Base-by-base conservation (phyloP, 2,113 vertebrate species). In the Caranx ignobilis region DNA sequence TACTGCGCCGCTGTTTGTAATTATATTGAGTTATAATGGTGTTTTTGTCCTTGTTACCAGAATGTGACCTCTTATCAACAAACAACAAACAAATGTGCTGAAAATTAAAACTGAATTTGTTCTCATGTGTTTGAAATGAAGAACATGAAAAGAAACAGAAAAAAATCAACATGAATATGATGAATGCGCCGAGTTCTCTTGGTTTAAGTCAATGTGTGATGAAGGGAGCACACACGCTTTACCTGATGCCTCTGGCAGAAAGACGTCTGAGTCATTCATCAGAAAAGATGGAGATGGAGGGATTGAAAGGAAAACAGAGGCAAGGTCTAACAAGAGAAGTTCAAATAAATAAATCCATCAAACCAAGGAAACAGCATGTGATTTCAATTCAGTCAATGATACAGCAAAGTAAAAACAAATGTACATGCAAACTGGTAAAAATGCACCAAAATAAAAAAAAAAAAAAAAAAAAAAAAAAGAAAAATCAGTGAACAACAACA, bases 221-320 rank as follows among this genome's bases (percentile, higher is more conserved):
- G 12, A 68, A 60, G 21, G 21, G 34, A 4, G 11, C 72, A 39
- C 72, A 83, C 71, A 62, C 47, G 7, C 78, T 83, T 88, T 95
- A 95, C 94, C 94, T 95, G 93, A 66, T 21, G 87, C 77, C 66
- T 92, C 92, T 62, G 89, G 88, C 61, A 91, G 85, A 91, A 89
- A 89, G 85, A 91, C 83, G 34, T 87, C 87, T 41, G 82, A 89
- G 56, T 93, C 90, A 91, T 84, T 92, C 83, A 69, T 75, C 71
- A 85, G 76, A 79, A 82, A 87, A 86, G 90, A 81, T 77, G 91
- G 85, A 88, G 88, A 92, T 67, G 93, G 70, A 87, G 89, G 82
- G 75, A 90, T 90, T 72, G 91, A 87, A 87, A 92, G 77, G 91
- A 93, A 88, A 80, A 94, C n/a, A 91, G 90, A 92, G 47, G 87